These are phyloP conservation scores for Lithophane ornitopus DNA, from an alignment of 2,888 invertebrate species.

Conservation along the genomic window DNA sequence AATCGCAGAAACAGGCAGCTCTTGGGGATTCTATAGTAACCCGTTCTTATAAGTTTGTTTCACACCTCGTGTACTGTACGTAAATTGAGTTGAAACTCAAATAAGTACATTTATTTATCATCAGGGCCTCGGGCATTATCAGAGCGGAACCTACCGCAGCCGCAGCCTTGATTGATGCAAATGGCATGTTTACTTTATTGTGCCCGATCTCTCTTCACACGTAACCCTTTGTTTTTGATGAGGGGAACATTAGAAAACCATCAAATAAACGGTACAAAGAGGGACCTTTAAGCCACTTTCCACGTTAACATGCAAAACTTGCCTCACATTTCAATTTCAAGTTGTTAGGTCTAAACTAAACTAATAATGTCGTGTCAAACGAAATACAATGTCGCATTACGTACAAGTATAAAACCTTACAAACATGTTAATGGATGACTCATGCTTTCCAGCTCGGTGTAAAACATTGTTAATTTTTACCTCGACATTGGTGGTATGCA, in stretches of 20 bases:
- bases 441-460: constrained; percentile 54
- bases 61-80: constrained; percentile 36
- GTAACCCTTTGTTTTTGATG: constrained; percentile 45
- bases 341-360: constrained; percentile 10
- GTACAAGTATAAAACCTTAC: constrained; percentile 47
- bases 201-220: constrained; percentile 55
- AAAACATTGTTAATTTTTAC: constrained; percentile 52
- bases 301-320: not conserved
- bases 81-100: constrained; percentile 48
- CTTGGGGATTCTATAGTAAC: constrained; percentile 46
- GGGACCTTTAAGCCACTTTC: not conserved
- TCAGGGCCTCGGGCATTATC: constrained; percentile 73
- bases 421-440: constrained; percentile 53
- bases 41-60: constrained; percentile 45
- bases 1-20: constrained; percentile 47
- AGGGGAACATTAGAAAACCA: constrained; percentile 19
- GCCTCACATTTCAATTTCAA: not conserved
- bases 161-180: constrained; percentile 70
- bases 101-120: constrained; percentile 61
- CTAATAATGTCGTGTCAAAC: constrained; percentile 41
- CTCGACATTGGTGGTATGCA: constrained; percentile 57
- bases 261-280: not conserved
- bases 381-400: constrained; percentile 47
- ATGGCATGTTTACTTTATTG: constrained; percentile 62
- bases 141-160: constrained; percentile 76